phyloP scores from a whole-genome alignment of 2,113 vertebrate species.

The Tricholaema leucomelas region DNA sequence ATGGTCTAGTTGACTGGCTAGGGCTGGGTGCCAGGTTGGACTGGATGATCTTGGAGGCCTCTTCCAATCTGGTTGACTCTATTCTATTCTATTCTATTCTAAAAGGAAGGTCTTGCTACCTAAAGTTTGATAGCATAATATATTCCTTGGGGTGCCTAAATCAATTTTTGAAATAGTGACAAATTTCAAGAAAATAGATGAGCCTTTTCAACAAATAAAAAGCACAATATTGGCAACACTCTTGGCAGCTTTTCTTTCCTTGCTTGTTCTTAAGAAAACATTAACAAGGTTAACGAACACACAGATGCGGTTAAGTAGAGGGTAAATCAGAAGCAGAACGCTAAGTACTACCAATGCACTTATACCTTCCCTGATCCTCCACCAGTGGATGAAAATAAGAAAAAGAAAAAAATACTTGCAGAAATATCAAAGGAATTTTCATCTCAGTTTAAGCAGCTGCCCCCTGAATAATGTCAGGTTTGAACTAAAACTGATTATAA shows the following conservation, averaged over 20 bases:
- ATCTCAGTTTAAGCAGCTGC: not conserved
- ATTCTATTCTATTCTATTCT: too few relatives aligned
- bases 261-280: not conserved
- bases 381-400: not conserved
- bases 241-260: not conserved
- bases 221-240: not conserved
- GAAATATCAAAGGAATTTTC: not conserved
- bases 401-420: not conserved
- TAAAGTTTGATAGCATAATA: not conserved
- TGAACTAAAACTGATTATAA: not conserved
- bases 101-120: not conserved
- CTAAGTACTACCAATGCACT: not conserved
- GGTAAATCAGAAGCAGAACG: not conserved
- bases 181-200: not conserved
- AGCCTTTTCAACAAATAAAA: too few relatives aligned
- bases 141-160: not conserved
- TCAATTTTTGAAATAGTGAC: not conserved
- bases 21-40: too few relatives aligned
- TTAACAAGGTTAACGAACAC: not conserved
- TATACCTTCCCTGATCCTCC: not conserved
- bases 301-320: not conserved
- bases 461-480: not conserved
- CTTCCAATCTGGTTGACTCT: too few relatives aligned
- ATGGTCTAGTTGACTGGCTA: too few relatives aligned
- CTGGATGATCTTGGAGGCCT: too few relatives aligned